Percentiles rank a stretch among this genome's conserved stretches.
Evolutionary conservation across 2,888 invertebrate genomes (phyloP).

Genomic region (Chalcosyrphus nemorum): DNA sequence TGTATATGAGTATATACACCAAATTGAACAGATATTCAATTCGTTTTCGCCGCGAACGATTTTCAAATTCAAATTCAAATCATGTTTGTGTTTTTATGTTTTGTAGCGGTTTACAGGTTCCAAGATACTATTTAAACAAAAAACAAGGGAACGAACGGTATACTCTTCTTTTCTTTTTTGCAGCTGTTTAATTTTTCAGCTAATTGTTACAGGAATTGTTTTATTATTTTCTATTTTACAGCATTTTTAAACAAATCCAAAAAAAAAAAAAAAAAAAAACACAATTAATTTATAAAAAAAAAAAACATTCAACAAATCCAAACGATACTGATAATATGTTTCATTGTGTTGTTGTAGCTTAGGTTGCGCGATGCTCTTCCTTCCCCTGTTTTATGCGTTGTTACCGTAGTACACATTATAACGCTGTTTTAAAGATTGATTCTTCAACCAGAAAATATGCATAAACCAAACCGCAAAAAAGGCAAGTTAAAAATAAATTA

Average conservation of each 20-base stretch:
- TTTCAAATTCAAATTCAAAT: conserved; percentile 31
- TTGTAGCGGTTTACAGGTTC: conserved; percentile 69
- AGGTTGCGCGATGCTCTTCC: conserved; percentile 76
- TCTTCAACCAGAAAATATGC: conserved; percentile 73
- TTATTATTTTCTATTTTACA: conserved; percentile 73
- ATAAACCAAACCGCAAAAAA: conserved; percentile 72
- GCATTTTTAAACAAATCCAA: conserved; percentile 31
- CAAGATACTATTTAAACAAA: conserved; percentile 21
- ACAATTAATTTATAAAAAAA: conserved; percentile 37
- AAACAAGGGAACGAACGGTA: conserved; percentile 52
- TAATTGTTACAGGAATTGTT: conserved; percentile 71
- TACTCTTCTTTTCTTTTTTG: conserved; percentile 63
- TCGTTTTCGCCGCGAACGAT: neutral
- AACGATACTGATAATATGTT: conserved; percentile 74
- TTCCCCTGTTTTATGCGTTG: conserved; percentile 74
- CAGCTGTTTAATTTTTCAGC: conserved; percentile 73
- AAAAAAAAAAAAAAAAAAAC: conserved; percentile 42
- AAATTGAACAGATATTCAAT: conserved; percentile 7
- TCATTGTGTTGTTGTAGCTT: conserved; percentile 85
- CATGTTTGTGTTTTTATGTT: conserved; percentile 64
- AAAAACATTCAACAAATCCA: conserved; percentile 47
- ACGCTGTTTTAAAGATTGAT: conserved; percentile 73
- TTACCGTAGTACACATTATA: conserved; percentile 72
- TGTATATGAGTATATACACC: conserved; percentile 29
- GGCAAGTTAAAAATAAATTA: conserved; percentile 70